Percentiles rank a stretch among this genome's conserved stretches.
These are phyloP conservation scores for Platanista minor DNA, from an alignment of 2,113 vertebrate species.

Conservation along the genomic window DNA sequence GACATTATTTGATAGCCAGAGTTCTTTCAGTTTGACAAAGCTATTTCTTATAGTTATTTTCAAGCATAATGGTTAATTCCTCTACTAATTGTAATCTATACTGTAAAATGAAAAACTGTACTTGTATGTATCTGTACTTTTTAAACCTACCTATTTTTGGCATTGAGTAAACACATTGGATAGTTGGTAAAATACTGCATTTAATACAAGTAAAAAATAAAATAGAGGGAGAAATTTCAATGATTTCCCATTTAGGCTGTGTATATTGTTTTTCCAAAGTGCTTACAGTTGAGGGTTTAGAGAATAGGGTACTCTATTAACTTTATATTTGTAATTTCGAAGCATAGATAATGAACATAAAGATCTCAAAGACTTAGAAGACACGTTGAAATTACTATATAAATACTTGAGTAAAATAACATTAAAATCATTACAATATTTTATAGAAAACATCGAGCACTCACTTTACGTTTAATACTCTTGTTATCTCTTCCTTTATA, in stretches of 20 bases:
- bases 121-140: slow-evolving; percentile 13
- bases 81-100: slow-evolving; percentile 4
- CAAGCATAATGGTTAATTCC: neutral
- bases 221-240: neutral
- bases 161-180: neutral
- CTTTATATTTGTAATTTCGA: slow-evolving; percentile 5
- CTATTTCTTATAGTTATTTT: slow-evolving; percentile 1
- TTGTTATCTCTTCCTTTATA: neutral
- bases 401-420: neutral
- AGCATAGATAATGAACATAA: neutral
- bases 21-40: slow-evolving; percentile 16
- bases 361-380: neutral
- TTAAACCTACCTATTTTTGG: neutral
- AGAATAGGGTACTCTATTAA: neutral
- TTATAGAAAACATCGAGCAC: neutral
- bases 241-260: neutral
- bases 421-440: neutral
- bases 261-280: neutral
- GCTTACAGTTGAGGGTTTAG: neutral
- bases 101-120: neutral
- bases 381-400: neutral
- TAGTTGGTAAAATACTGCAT: neutral
- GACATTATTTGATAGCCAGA: neutral
- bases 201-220: slow-evolving; percentile 2
- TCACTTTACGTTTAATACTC: neutral